A percentile compares a stretch with the other conserved stretches of the same genome.
These are phyloP conservation scores for Neopipo cinnamomea DNA, from an alignment of 2,113 vertebrate species.

Conservation along the genomic window DNA sequence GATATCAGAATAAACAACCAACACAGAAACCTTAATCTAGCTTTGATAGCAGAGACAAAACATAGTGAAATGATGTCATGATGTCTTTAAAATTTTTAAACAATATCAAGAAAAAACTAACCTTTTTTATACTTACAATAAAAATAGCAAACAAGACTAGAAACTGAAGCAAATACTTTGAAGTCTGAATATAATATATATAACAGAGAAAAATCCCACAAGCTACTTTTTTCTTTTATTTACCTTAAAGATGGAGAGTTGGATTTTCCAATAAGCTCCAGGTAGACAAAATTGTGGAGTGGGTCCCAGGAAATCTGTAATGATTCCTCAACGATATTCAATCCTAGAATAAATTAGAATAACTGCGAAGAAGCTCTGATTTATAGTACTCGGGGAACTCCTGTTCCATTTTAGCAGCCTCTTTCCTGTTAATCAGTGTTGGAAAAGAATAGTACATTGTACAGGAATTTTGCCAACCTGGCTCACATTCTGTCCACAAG, in stretches of 20 bases:
- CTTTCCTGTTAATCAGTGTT: neutral
- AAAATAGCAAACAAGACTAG: neutral
- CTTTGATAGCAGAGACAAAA: neutral
- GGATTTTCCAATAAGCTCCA: neutral
- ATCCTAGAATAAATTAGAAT: neutral
- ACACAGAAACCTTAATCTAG: neutral
- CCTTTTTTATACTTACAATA: neutral
- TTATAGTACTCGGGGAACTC: neutral
- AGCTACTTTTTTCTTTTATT: neutral
- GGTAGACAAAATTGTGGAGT: neutral
- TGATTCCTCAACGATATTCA: neutral
- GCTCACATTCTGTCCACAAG: neutral
- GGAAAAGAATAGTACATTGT: neutral
- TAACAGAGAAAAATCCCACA: neutral
- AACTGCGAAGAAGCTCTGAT: neutral
- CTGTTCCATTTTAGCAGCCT: neutral
- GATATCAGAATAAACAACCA: neutral
- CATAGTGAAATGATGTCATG: neutral
- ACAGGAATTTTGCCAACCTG: neutral
- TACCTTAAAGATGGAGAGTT: neutral
- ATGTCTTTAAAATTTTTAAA: neutral
- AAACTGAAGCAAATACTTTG: neutral
- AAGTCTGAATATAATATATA: neutral
- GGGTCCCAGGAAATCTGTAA: neutral
- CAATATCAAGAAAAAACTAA: neutral